A percentile compares a stretch with the other conserved stretches of the same genome.
Conservation (phyloP, 92 coral and sea anemone genomes). For the Epizoanthus scotinus region DNA sequence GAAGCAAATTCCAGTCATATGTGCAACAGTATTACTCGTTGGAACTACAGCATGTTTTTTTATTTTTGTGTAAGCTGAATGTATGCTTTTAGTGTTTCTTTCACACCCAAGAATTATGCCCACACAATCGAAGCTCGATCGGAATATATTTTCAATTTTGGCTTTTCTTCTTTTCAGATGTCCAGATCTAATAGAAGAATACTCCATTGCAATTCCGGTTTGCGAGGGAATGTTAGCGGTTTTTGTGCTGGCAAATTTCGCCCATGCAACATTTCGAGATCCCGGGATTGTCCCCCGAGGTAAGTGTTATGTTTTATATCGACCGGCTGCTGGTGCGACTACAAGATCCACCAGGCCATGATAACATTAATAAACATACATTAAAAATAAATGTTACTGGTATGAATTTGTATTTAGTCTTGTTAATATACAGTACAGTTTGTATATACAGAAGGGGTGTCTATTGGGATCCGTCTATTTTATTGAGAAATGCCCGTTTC, state of each 20-base stretch:
- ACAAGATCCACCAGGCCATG: neutral
- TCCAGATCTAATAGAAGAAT: slow-evolving; percentile 71
- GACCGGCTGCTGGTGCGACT: neutral
- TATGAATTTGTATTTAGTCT: slow-evolving; percentile 14
- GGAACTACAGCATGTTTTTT: slow-evolving; percentile 90
- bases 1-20: slow-evolving; percentile 89
- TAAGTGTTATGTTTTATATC: slow-evolving; percentile 20
- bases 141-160: neutral
- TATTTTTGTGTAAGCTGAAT: slow-evolving; percentile 85
- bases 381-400: neutral
- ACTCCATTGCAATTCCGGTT: slow-evolving; percentile 81
- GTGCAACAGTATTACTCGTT: slow-evolving; percentile 86
- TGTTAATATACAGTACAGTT: neutral
- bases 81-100: slow-evolving; percentile 23
- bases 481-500: no score
- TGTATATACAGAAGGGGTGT: neutral
- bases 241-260: slow-evolving; percentile 86
- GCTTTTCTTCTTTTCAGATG: slow-evolving; percentile 71
- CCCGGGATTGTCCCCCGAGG: slow-evolving; percentile 97
- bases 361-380: neutral
- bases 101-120: slow-evolving; percentile 19
- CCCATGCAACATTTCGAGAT: slow-evolving; percentile 94
- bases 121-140: neutral
- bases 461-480: no score
- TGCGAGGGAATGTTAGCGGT: slow-evolving; percentile 86